Percentiles rank a stretch among this genome's conserved stretches.
These are phyloP conservation scores for Drosophila infuscata DNA, from an alignment of 2,888 invertebrate genomes.

Conservation along the genomic window DNA sequence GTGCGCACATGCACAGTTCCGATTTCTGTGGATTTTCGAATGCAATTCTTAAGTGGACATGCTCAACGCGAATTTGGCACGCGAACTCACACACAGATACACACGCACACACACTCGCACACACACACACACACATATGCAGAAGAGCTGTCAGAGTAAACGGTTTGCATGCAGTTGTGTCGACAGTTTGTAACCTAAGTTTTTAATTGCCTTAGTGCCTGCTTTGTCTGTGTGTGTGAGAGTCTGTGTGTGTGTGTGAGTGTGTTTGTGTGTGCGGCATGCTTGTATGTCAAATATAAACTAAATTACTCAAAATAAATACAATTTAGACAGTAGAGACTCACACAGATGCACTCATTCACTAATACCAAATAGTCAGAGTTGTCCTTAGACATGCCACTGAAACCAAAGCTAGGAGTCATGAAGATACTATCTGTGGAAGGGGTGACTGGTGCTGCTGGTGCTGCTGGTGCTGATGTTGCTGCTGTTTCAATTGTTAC, in stretches of 20 bases:
- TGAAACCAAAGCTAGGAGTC: conserved; percentile 54
- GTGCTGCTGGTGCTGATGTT: not conserved
- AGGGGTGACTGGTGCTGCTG: not conserved
- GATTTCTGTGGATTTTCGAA: conserved; percentile 56
- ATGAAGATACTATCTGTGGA: conserved; percentile 18
- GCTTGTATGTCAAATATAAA: conserved; percentile 45
- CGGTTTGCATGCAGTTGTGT: conserved; percentile 72
- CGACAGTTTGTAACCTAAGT: conserved; percentile 75
- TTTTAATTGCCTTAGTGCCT: conserved; percentile 68
- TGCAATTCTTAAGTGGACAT: conserved; percentile 68
- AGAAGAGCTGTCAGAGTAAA: conserved; percentile 45
- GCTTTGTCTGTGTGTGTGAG: conserved; percentile 19
- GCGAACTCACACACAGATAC: conserved; percentile 41
- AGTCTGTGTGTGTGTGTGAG: conserved; percentile 14
- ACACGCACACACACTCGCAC: conserved; percentile 3
- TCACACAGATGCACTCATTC: conserved; percentile 12
- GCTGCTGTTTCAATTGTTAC: conserved; percentile 1
- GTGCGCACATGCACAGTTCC: conserved; percentile 46
- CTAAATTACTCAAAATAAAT: conserved; percentile 76
- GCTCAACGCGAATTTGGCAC: conserved; percentile 54
- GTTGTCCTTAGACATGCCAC: conserved; percentile 75
- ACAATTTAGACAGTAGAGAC: conserved; percentile 67
- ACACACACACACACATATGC: not conserved
- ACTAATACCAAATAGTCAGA: conserved; percentile 40
- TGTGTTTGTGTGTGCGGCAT: conserved; percentile 17